Conservation (phyloP, 2,113 vertebrate genomes). For the Xyrauchen texanus region DNA sequence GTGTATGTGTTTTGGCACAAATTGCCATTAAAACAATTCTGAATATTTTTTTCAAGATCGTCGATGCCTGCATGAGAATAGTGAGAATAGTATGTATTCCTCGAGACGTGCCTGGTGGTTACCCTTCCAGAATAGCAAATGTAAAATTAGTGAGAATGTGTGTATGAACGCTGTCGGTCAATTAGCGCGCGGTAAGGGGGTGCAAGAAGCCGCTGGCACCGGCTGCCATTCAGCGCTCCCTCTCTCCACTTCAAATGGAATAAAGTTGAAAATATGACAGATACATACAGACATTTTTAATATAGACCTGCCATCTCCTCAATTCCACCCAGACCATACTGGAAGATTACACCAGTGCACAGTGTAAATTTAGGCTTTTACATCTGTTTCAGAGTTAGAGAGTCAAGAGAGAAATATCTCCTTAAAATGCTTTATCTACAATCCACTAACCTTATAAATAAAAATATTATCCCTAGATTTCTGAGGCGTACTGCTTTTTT, state of each 20-base stretch:
- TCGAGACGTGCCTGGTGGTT: constrained; percentile 80
- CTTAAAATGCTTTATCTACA: neutral
- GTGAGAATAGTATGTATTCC: constrained; percentile 86
- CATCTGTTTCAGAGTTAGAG: constrained; percentile 53
- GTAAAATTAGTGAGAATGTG: constrained; percentile 97
- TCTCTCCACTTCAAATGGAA: constrained; percentile 48
- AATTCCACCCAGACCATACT: constrained; percentile 59
- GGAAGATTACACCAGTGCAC: constrained; percentile 43
- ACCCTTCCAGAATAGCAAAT: constrained; percentile 92
- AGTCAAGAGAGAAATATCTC: constrained; percentile 6
- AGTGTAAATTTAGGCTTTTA: constrained; percentile 47
- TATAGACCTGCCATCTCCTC: constrained; percentile 52
- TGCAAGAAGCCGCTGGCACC: constrained; percentile 42
- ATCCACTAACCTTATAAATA: constrained; percentile 1
- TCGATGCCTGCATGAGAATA: constrained; percentile 78
- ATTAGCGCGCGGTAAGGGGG: constrained; percentile 79
- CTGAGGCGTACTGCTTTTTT: neutral
- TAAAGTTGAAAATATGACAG: constrained; percentile 66
- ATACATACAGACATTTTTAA: constrained; percentile 62
- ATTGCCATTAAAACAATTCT: constrained; percentile 77
- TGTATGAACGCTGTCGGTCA: constrained; percentile 88
- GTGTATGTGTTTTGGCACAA: constrained; percentile 31
- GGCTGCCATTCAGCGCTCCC: constrained; percentile 52
- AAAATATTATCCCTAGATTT: constrained; percentile 16
- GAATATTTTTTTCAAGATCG: constrained; percentile 77